Base-by-base conservation (phyloP, 2,888 invertebrate species). In the Tridacna crocea region DNA sequence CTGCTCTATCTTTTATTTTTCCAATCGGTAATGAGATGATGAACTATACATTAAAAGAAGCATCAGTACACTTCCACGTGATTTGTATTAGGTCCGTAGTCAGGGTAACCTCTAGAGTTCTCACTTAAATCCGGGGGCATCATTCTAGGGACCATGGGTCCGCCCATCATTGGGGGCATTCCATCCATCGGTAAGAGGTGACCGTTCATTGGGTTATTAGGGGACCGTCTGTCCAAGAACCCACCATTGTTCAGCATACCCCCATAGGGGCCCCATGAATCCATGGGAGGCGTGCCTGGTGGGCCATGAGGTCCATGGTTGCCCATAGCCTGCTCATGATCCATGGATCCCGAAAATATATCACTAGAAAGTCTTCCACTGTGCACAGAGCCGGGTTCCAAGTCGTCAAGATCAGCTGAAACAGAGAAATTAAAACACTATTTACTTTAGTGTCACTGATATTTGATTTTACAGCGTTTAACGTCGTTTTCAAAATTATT, bases 31-130 rank as follows among this genome's bases (percentile, higher is more conserved):
- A 36, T 36, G 36, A 36, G 36, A 8, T 36, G 36, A 36, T 36
- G 36, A 36, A 36, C 36, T 36, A 4, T 36, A 36, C 36, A 8
- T 36, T 4, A 4, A 36, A 36, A 8, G 8, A 36, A 3, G 55
- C 24, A 60, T 89, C 80, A 93, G 80, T 93, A 93, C 36, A 93
- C 93, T 81, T 93, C 93, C 73, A 93, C 93, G 83, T 93, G 93
- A 75, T 89, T 91, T 72, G 92, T 89, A 66, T 88, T 87, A 12
- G 63, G 75, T 26, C 92, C 90, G 78, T 92, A 93, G 75, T 93
- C 92, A 72, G 90, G 87, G 87, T 90, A 92, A 47, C 89, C 88
- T 77, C 89, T 87, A 46, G 88, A 84, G 79, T 86, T 89, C 66
- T 92, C 93, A 74, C 88, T 89, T 66, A 90, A 84, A 58, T 91